Evolutionary conservation across 2,888 invertebrate species (phyloP).

Genomic region (Magallana nippona): DNA sequence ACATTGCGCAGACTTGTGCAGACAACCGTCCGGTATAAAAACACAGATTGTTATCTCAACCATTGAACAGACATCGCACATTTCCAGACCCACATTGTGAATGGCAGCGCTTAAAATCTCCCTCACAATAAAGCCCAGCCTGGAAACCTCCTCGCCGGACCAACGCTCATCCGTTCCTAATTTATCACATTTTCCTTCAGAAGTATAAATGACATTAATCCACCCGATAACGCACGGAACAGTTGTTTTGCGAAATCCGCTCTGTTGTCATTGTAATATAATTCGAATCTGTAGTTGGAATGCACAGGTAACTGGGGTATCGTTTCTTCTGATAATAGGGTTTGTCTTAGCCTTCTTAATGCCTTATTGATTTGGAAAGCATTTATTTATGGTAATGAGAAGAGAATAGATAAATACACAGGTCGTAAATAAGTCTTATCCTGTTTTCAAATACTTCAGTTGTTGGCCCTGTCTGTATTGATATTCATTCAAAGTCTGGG

Average conservation of each 20-base stretch:
- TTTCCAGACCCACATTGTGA: not conserved
- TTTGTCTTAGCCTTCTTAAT: not conserved
- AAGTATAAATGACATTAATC: conserved; percentile 19
- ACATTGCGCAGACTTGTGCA: not conserved
- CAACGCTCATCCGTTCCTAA: not conserved
- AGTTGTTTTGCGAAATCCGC: conserved; percentile 4
- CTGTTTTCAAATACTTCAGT: conserved; percentile 3
- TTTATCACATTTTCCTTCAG: conserved; percentile 16
- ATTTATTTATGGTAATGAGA: conserved; percentile 9
- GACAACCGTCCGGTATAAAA: not conserved
- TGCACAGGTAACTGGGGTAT: not conserved
- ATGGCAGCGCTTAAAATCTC: not conserved
- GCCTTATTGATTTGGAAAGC: conserved; percentile 2
- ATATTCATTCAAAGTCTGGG: not conserved
- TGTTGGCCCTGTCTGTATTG: not conserved
- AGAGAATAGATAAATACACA: conserved; percentile 29
- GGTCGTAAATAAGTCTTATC: conserved; percentile 28
- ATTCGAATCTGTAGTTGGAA: not conserved
- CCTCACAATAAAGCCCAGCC: not conserved
- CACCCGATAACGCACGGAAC: not conserved
- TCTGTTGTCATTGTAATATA: not conserved
- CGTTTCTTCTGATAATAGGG: not conserved
- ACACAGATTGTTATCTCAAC: not conserved
- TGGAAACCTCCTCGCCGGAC: not conserved
- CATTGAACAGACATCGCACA: not conserved